Conservation (phyloP, 35 echinoderm and acorn worm genomes). For the Diadema setosum region DNA sequence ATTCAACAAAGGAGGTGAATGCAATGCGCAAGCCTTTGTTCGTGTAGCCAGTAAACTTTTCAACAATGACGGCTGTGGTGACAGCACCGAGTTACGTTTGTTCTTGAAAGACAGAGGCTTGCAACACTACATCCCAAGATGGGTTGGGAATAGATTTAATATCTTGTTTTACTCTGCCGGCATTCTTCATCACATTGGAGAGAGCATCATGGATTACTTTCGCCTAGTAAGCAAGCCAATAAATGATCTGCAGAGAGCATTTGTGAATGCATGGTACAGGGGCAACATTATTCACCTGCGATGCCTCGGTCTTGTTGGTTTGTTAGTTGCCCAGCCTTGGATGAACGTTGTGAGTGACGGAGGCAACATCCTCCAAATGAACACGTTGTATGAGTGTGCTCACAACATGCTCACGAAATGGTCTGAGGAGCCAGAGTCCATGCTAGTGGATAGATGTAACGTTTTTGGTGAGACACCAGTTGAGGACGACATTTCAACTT, state of each 20-base stretch:
- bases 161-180: background rate
- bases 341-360: background rate
- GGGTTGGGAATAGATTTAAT: background rate
- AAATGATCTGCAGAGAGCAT: background rate
- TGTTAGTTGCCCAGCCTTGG: background rate
- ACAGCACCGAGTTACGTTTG: background rate
- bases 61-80: background rate
- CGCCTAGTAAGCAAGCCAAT: background rate
- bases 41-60: background rate
- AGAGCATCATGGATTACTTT: background rate
- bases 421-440: background rate
- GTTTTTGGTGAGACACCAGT: too few species aligned
- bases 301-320: background rate
- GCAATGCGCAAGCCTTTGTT: background rate
- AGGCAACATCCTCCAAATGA: background rate
- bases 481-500: too few species aligned
- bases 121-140: too few species aligned
- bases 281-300: background rate
- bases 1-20: background rate
- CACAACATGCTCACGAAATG: background rate
- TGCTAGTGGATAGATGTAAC: background rate
- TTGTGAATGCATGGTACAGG: background rate
- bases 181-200: background rate
- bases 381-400: background rate
- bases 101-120: too few species aligned